Percentiles rank a stretch among this genome's conserved stretches.
Evolutionary conservation across 2,888 invertebrate species (phyloP).

Genomic region (Halocaridina rubra): DNA sequence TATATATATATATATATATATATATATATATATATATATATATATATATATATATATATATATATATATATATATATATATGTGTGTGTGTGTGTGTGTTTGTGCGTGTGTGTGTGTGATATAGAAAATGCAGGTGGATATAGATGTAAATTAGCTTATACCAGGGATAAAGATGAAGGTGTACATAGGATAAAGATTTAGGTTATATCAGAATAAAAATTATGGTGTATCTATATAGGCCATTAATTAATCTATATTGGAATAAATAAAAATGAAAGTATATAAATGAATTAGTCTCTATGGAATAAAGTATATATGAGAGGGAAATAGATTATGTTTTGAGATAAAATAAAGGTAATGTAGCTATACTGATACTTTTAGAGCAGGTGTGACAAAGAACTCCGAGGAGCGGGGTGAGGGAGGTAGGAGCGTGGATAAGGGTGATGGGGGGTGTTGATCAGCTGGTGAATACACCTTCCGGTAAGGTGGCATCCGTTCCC

Average conservation of each 20-base stretch:
- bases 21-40: background rate
- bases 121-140: no score
- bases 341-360: background rate
- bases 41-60: background rate
- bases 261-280: no score
- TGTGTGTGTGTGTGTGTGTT: slow-evolving; percentile 5
- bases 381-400: background rate
- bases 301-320: background rate
- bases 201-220: no score
- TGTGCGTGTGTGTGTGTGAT: slow-evolving; percentile 2
- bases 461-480: background rate
- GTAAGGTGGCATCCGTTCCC: background rate
- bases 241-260: no score
- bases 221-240: no score
- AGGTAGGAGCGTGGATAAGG: background rate
- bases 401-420: background rate
- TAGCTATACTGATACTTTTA: background rate
- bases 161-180: background rate
- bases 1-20: no score
- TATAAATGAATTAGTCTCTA: no score
- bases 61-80: background rate
- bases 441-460: background rate
- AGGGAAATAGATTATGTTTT: background rate
- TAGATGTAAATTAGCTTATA: no score
- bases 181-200: no score